A percentile compares a stretch with the other conserved stretches of the same genome.
Evolutionary conservation across 2,113 vertebrate genomes (phyloP).

Genomic region (Melanerpes formicivorus): DNA sequence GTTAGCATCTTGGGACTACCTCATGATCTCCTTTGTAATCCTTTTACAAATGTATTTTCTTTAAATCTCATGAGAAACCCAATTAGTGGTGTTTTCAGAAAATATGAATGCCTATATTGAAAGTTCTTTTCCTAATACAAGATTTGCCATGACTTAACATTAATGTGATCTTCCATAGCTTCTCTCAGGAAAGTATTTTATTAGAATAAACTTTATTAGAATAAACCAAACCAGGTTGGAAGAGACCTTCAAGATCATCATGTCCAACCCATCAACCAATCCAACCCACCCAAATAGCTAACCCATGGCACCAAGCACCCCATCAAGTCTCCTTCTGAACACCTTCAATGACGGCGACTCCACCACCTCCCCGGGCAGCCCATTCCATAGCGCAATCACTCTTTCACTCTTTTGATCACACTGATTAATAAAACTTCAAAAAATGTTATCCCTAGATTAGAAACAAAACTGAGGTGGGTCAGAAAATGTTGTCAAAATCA

Average conservation of each 20-base stretch:
- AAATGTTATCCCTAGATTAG: background rate
- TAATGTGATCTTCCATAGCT: background rate
- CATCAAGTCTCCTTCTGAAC: too few relatives aligned
- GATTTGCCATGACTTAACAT: background rate
- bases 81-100: slow-evolving; percentile 53
- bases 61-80: slow-evolving; percentile 53
- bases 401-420: too few relatives aligned
- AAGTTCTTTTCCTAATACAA: slow-evolving; percentile 44
- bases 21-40: slow-evolving; percentile 59
- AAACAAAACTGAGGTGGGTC: background rate
- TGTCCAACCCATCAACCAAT: too few relatives aligned
- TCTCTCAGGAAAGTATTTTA: background rate
- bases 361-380: too few relatives aligned
- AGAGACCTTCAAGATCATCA: too few relatives aligned
- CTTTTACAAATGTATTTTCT: slow-evolving; percentile 64
- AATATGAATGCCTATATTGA: slow-evolving; percentile 18
- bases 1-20: slow-evolving; percentile 53
- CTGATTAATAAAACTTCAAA: background rate
- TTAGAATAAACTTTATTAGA: too few relatives aligned
- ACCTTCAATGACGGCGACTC: too few relatives aligned
- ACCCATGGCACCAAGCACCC: too few relatives aligned
- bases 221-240: too few relatives aligned
- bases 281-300: too few relatives aligned
- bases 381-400: too few relatives aligned
- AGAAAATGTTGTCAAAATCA: background rate